Evolutionary conservation across 2,113 vertebrate genomes (phyloP), one percentile per base, ranked within the genome.

Genomic region (Pygoscelis adeliae): DNA sequence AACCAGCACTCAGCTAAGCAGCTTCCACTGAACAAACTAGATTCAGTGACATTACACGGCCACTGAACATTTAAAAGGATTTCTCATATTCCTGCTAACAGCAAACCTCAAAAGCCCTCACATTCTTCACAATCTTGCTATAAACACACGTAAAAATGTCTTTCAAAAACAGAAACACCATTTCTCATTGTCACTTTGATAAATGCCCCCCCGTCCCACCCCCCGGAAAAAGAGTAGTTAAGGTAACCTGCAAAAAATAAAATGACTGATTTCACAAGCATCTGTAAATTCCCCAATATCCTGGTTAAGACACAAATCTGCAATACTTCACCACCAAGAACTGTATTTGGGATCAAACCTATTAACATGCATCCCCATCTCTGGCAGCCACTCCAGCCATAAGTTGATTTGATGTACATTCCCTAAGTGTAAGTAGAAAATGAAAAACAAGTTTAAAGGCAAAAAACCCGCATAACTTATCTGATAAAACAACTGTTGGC

Each of bases 391-490:
- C 10, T 83, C 19, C 36, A 81, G 59, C n/a, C 99, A 40, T 99
- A 99, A 26, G 99, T 99, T 74, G 99, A 99, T 89, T 99, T 99
- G 97, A 99, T 99, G 97, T 99, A 99, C 98, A 99, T 99, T 69
- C 99, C 99, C 99, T 99, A 97, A 71, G 74, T 58, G 40, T 11
- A 80, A 96, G 26, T 15, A 87, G 52, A 92, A 97, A 96, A 95
- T 17, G 10, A 81, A 94, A 92, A 88, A 55, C 52, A 96, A 81
- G 47, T 80, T 91, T 86, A 91, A 92, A 88, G 53, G 46, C 50
- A 79, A 92, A 93, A 58, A 76, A 52, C 11, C 1, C 4, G 6
- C 26, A 3, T 50, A 88, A 86, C 42, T 69, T 92, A 93, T 38
- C 79, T 87, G 73, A 95, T 87, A 79, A 87, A 91, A 67, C 29